These are phyloP conservation scores for Nyctereutes procyonoides DNA, from an alignment of 2,113 vertebrate species.

Conservation along the genomic window DNA sequence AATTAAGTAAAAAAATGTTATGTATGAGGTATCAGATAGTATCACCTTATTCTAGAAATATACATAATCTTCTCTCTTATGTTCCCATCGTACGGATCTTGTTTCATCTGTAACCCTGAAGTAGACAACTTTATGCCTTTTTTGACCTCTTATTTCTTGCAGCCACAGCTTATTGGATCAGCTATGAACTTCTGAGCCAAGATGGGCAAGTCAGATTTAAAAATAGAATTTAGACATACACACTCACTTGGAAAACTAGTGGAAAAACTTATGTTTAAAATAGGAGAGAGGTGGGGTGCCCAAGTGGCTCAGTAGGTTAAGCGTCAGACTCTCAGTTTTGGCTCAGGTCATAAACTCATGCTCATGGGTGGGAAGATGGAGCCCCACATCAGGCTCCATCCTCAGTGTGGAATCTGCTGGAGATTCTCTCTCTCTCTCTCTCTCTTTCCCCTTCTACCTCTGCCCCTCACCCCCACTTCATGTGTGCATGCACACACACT, in stretches of 20 bases:
- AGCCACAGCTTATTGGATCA: background rate
- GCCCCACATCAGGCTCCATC: too few species aligned
- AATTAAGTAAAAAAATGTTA: background rate
- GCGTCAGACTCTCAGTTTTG: too few species aligned
- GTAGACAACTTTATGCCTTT: background rate
- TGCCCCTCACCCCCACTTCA: too few species aligned
- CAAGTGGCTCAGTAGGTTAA: too few species aligned
- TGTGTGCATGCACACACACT: too few species aligned
- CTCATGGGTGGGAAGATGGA: too few species aligned
- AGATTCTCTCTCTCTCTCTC: too few species aligned
- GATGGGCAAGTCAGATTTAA: background rate
- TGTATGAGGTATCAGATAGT: background rate
- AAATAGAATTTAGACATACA: background rate
- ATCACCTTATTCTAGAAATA: background rate
- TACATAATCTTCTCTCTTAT: background rate
- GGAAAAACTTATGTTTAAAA: background rate
- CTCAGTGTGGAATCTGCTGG: too few species aligned
- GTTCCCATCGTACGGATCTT: background rate
- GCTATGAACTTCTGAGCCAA: background rate
- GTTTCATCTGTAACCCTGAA: background rate
- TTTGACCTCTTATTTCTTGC: background rate
- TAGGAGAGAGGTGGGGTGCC: too few species aligned
- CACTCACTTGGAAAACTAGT: background rate
- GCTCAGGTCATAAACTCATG: too few species aligned
- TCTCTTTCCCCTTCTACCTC: too few species aligned